Evolutionary conservation across 2,113 vertebrate genomes (phyloP).

Genomic region (Columba livia): DNA sequence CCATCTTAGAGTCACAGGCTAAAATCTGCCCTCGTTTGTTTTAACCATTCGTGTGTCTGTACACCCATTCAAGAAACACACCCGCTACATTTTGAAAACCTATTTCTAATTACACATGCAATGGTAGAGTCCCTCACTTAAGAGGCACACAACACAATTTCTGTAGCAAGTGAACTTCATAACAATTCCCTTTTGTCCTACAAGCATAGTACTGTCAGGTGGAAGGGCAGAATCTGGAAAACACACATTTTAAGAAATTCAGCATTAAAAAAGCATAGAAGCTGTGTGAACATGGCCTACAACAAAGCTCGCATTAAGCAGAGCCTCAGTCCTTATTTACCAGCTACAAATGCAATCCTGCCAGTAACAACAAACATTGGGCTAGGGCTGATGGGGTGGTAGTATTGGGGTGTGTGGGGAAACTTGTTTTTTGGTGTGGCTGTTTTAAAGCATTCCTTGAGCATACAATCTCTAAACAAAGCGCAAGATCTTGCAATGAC

Average conservation of each 20-base stretch:
- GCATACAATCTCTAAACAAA: background rate
- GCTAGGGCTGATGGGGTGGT: background rate
- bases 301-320: background rate
- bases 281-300: background rate
- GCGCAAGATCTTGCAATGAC: background rate
- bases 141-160: background rate
- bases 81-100: background rate
- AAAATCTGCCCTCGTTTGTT: background rate
- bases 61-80: background rate
- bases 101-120: background rate
- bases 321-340: background rate
- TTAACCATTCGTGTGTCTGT: background rate
- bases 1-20: conserved; percentile 46
- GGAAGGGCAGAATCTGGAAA: background rate
- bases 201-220: background rate
- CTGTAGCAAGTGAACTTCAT: background rate
- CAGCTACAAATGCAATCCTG: background rate
- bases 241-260: background rate
- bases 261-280: background rate
- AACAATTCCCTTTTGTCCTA: background rate
- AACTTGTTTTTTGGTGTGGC: background rate
- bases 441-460: background rate
- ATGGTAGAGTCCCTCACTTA: background rate
- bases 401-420: too few relatives aligned
- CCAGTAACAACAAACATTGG: background rate